Percentiles rank a stretch among this genome's conserved stretches.
Conservation (phyloP, 2,888 invertebrate genomes). For the Chymomyza caudatula region DNA sequence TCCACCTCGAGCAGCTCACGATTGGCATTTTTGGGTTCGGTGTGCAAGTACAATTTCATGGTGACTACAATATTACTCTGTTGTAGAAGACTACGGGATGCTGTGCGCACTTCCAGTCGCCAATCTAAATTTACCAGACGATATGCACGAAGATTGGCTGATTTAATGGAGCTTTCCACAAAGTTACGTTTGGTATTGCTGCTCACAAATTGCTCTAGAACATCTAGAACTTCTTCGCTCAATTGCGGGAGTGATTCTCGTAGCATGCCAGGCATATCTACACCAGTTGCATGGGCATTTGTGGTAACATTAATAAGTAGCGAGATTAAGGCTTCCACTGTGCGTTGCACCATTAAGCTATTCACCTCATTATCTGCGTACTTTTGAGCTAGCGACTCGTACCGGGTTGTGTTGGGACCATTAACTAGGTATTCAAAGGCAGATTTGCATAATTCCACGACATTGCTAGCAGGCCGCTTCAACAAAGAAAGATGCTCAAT, state of each 20-base stretch:
- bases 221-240: conserved; percentile 65
- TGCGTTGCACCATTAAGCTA: conserved; percentile 78
- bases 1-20: conserved; percentile 67
- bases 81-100: conserved; percentile 80
- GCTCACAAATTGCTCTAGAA: conserved; percentile 74
- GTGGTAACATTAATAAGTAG: conserved; percentile 85
- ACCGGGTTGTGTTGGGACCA: conserved; percentile 81
- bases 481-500: conserved; percentile 81
- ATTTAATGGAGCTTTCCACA: conserved; percentile 75
- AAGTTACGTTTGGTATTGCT: conserved; percentile 68
- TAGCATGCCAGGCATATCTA: conserved; percentile 55
- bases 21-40: conserved; percentile 76
- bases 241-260: conserved; percentile 60
- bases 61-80: conserved; percentile 82
- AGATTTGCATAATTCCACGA: conserved; percentile 82
- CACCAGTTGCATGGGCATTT: conserved; percentile 81
- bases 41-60: conserved; percentile 80
- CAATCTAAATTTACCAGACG: conserved; percentile 81
- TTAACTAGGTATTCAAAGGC: conserved; percentile 82
- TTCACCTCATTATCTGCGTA: conserved; percentile 77
- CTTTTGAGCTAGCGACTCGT: conserved; percentile 78
- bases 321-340: conserved; percentile 86
- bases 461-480: conserved; percentile 80
- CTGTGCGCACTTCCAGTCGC: conserved; percentile 83
- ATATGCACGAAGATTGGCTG: conserved; percentile 72